Evolutionary conservation across 2,797 vertebrate species (phyloP), one percentile per base, ranked within the genome.

Genomic region (Columba guinea): DNA sequence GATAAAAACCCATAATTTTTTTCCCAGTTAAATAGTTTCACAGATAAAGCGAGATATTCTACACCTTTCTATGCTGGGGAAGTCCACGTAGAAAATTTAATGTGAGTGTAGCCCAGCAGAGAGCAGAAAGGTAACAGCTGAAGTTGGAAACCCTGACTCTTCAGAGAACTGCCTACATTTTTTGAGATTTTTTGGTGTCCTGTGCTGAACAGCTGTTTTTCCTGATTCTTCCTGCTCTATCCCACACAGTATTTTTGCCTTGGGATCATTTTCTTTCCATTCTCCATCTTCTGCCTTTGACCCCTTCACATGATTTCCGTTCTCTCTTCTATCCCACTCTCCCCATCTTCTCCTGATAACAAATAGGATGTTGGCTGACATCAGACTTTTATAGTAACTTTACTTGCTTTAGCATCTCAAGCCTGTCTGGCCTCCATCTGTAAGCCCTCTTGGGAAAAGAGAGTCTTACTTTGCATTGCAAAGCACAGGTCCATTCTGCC

Each of bases 1-100:
- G 27, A 20, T 22, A 59, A 8, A 69, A 12, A 0, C 2, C 2
- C 13, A 4, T 41, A 7, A 2, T 11, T 19, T 39, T 44, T 63
- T 24, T 13, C 4, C 18, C 28, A 27, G 10, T 16, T 49, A n/a
- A 64, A 58, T 9, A 37, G 2, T 73, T 94, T 67, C n/a, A 76
- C 13, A 56, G 27, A 21, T 71, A 69, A 35, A 5, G 14, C 22
- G 49, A 83, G 26, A 19, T 62, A 60, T 37, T 79, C 28, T 21
- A 20, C 7, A 1, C 3, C 5, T 34, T 32, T 3, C 58, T 62
- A 58, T 34, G 1, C 4, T 46, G 13, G n/a, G 11, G 16, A 64
- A 62, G 51, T 9, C 17, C n/a, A 17, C 26, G 41, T 0, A 44
- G 52, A 53, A 93, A 88, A 53, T 26, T 35, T 27, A 9, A 18